Evolutionary conservation across 2,113 vertebrate species (phyloP).

Genomic region (Cynocephalus volans): DNA sequence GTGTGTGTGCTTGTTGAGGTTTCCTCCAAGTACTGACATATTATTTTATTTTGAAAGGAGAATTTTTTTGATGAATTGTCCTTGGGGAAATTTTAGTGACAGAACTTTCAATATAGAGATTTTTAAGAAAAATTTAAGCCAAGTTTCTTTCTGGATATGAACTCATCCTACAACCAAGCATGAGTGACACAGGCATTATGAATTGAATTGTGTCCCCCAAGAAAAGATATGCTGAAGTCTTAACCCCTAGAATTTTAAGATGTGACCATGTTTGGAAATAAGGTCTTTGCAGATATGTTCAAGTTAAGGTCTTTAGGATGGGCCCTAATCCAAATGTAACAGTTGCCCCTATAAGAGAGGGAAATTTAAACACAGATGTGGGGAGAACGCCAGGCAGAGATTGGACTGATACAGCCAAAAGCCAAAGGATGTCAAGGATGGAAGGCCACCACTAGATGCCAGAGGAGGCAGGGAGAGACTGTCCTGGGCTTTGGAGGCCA

Average conservation of each 20-base stretch:
- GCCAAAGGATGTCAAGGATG: accelerated
- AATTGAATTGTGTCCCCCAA: neutral
- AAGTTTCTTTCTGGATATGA: neutral
- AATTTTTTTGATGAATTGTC: neutral
- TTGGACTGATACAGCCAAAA: accelerated
- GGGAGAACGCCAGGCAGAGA: neutral
- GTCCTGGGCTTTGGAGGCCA: too few species aligned
- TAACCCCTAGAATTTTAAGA: neutral
- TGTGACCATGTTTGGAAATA: neutral
- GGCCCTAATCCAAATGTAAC: neutral
- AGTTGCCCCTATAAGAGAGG: neutral
- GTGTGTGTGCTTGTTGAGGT: neutral
- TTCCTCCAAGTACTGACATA: neutral
- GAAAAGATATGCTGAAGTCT: neutral
- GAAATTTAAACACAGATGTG: neutral
- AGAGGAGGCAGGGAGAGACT: neutral
- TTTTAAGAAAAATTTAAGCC: neutral
- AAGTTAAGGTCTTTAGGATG: neutral
- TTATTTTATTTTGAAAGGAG: neutral
- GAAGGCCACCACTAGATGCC: accelerated
- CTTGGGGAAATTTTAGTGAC: neutral
- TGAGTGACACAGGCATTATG: neutral
- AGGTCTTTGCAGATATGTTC: neutral
- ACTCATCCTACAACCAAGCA: neutral
- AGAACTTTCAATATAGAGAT: neutral